A percentile compares a stretch with the other conserved stretches of the same genome.
Conservation (phyloP, 37 sponge, comb jelly and placozoan species). For the Petrosia ficiformis region DNA sequence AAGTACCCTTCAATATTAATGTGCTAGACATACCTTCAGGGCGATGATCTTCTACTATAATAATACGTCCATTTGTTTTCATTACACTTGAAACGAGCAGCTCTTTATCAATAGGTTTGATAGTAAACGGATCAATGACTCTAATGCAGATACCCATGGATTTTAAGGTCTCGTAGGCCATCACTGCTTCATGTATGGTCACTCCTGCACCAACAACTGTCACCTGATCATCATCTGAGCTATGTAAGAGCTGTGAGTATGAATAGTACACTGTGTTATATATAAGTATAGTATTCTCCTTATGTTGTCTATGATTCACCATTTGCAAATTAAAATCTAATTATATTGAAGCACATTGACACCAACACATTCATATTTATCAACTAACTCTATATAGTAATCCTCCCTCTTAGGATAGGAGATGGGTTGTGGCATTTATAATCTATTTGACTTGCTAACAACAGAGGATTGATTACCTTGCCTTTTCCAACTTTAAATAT, state of each 20-base stretch:
- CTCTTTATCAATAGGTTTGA: conserved; percentile 92
- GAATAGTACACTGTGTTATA: too few species aligned
- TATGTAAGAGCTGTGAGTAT: conserved; percentile 76
- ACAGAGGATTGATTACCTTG: conserved; percentile 90
- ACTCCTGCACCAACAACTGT: conserved; percentile 93
- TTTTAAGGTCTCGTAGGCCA: conserved; percentile 63
- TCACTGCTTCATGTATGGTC: conserved; percentile 84
- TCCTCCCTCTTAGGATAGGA: too few species aligned
- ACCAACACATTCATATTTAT: too few species aligned
- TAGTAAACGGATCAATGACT: conserved; percentile 93
- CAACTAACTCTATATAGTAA: too few species aligned
- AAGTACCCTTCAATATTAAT: too few species aligned
- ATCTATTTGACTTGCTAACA: too few species aligned
- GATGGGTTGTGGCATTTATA: too few species aligned
- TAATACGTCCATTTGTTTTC: conserved; percentile 81
- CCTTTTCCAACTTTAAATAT: conserved; percentile 94
- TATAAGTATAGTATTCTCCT: too few species aligned
- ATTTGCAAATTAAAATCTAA: too few species aligned
- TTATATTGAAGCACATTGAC: too few species aligned
- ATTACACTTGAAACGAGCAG: conserved; percentile 64
- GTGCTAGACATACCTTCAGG: conserved; percentile 85
- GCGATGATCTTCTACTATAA: conserved; percentile 98
- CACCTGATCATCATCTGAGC: conserved; percentile 76
- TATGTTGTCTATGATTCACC: too few species aligned
- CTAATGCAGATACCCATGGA: conserved; percentile 84